phyloP scores from a whole-genome alignment of 2,797 vertebrate species.

The Xenopus petersii region DNA sequence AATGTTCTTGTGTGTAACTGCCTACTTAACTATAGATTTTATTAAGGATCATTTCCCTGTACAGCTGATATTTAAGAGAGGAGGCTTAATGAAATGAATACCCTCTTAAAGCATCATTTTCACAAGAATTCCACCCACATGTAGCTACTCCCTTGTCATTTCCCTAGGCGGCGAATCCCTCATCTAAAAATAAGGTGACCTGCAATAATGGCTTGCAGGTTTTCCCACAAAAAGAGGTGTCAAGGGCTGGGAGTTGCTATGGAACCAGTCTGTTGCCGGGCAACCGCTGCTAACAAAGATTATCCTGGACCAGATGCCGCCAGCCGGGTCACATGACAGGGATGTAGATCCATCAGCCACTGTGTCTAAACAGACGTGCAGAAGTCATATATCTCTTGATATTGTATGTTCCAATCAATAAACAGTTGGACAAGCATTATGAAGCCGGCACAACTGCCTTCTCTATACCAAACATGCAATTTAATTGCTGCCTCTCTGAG shows the following conservation, averaged over 20 bases:
- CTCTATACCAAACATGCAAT: no score
- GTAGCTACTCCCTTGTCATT: not conserved
- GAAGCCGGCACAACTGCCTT: no score
- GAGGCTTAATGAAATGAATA: not conserved
- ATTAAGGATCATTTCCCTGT: no score
- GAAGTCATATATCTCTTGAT: not conserved
- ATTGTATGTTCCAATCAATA: no score
- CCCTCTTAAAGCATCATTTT: not conserved
- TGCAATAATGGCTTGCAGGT: constrained; percentile 22
- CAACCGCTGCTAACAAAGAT: constrained; percentile 39
- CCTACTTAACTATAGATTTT: no score
- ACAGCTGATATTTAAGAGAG: not conserved
- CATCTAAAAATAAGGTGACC: constrained; percentile 43
- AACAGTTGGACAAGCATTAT: no score
- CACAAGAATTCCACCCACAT: not conserved
- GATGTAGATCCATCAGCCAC: not conserved
- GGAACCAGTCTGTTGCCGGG: constrained; percentile 30
- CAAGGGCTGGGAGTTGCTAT: constrained; percentile 31
- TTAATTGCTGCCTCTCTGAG: no score
- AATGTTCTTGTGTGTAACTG: no score
- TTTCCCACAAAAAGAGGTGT: constrained; percentile 27
- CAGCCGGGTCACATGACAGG: constrained; percentile 18
- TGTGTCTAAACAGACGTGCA: not conserved
- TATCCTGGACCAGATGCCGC: constrained; percentile 34
- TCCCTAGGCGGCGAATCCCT: constrained; percentile 21